Conservation (phyloP, 2,888 invertebrate species). For the Emesis castigata region DNA sequence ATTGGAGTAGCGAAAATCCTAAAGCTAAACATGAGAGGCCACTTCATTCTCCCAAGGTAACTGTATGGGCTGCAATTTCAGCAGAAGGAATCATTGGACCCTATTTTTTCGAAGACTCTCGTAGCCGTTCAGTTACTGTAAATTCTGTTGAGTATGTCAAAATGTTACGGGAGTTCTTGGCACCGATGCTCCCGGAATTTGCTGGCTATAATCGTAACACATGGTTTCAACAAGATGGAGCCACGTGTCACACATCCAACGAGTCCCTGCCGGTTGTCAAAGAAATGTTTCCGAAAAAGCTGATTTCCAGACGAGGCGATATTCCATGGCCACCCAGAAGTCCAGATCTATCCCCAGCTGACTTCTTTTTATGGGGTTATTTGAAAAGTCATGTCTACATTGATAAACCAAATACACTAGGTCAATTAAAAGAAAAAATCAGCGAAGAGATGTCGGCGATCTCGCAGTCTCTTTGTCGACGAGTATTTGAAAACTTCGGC, state of each 20-base stretch:
- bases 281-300: constrained; percentile 50
- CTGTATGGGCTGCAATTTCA: constrained; percentile 25
- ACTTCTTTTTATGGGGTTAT: constrained; percentile 47
- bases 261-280: constrained; percentile 47
- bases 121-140: constrained; percentile 37
- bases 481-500: constrained; percentile 38
- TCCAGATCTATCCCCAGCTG: constrained; percentile 49
- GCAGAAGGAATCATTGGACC: constrained; percentile 51
- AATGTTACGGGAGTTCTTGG: constrained; percentile 55
- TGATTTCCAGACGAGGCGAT: constrained; percentile 50
- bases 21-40: constrained; percentile 49
- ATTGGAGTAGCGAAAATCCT: constrained; percentile 41
- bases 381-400: constrained; percentile 46
- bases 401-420: constrained; percentile 40
- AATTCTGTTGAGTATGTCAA: constrained; percentile 41
- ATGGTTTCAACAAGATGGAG: constrained; percentile 55
- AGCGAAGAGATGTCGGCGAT: constrained; percentile 55
- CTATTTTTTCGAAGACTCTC: constrained; percentile 51
- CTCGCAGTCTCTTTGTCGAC: constrained; percentile 27
- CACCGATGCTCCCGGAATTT: constrained; percentile 51
- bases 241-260: constrained; percentile 55
- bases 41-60: constrained; percentile 33
- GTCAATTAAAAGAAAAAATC: constrained; percentile 48
- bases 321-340: constrained; percentile 61
- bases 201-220: constrained; percentile 51